Conservation (phyloP, 2,797 vertebrate genomes). For the Babyrousa celebensis region DNA sequence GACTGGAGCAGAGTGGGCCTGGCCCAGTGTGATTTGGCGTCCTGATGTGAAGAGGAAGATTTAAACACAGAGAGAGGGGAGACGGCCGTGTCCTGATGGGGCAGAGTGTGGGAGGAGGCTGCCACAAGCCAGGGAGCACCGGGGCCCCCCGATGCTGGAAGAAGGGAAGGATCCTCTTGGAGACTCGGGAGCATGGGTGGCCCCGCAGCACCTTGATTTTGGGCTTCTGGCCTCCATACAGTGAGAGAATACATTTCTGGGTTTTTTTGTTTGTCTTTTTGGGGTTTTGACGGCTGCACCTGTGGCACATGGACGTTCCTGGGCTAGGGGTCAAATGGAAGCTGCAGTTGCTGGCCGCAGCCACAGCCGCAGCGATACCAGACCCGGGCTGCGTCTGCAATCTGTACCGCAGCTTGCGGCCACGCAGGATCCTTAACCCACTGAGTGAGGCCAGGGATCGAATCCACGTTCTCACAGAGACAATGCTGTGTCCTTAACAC, state of each 20-base stretch:
- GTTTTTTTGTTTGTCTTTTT: no score
- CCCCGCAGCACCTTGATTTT: background rate
- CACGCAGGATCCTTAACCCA: no score
- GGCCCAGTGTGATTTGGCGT: background rate
- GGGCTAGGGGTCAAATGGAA: no score
- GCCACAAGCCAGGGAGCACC: background rate
- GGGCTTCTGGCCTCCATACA: background rate
- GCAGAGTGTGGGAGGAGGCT: background rate
- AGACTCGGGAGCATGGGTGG: rapidly evolving
- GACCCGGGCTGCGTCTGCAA: no score
- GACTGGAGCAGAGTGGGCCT: background rate
- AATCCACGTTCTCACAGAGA: no score
- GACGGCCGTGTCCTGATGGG: background rate
- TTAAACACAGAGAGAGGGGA: background rate
- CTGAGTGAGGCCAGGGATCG: no score
- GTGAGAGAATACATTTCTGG: background rate
- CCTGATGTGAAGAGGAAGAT: background rate
- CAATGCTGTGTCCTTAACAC: no score
- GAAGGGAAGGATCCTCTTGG: background rate
- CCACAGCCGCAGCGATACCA: no score
- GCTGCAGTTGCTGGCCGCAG: no score
- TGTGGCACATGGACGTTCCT: no score
- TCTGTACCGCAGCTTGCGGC: no score
- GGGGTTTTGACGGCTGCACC: no score
- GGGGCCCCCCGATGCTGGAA: background rate